Conservation (phyloP, 1,140 invertebrate genomes). For the Caerostris extrusa region DNA sequence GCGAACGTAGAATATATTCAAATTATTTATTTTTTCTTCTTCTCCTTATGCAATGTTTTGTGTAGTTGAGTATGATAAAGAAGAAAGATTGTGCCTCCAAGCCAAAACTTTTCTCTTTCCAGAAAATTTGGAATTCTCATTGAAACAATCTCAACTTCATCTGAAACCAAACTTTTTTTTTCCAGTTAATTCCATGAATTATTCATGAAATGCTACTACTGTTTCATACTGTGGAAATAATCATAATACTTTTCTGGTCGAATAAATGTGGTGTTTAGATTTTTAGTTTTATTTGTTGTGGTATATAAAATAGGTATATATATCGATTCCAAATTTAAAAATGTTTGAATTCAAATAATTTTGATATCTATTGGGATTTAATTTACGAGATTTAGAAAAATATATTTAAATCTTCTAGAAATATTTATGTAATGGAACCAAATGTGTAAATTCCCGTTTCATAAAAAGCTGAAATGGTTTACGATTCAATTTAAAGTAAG, state of each 20-base stretch:
- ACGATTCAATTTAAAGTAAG: no score
- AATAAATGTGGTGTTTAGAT: no score
- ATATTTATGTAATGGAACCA: no score
- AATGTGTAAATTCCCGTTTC: no score
- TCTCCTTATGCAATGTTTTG: not conserved
- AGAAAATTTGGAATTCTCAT: not conserved
- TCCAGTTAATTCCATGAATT: not conserved
- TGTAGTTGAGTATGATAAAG: not conserved
- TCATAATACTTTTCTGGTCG: not conserved
- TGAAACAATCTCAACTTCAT: conserved; percentile 27
- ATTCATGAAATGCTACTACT: not conserved
- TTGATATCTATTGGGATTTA: no score
- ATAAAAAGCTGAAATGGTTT: no score
- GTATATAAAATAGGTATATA: no score
- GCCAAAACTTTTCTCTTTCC: not conserved
- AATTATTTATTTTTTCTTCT: conserved; percentile 31
- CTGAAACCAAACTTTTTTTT: conserved; percentile 16
- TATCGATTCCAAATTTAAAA: no score
- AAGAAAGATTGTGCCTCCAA: not conserved
- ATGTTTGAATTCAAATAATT: no score
- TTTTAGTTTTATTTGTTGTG: no score
- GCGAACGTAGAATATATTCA: conserved; percentile 28
- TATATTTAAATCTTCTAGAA: no score
- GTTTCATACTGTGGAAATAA: not conserved
- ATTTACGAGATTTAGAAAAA: no score